These are phyloP conservation scores for Cisticola juncidis DNA, from an alignment of 2,113 vertebrate genomes.

Conservation along the genomic window DNA sequence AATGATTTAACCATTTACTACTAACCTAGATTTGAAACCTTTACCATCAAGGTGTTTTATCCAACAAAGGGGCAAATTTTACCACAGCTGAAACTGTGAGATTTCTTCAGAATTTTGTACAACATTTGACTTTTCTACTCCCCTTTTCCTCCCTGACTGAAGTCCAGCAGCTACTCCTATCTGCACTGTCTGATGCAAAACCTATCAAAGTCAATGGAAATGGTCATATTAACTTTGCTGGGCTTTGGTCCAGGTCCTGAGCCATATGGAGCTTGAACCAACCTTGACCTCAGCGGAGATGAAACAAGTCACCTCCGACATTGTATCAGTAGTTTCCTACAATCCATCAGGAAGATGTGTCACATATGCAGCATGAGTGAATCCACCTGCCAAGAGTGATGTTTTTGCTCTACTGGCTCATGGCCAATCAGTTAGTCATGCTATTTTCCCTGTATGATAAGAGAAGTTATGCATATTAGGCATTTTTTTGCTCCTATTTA, in stretches of 20 bases:
- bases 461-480: background rate
- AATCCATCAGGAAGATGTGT: slow-evolving; percentile 37
- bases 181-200: background rate
- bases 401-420: background rate
- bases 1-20: background rate
- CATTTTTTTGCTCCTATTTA: background rate
- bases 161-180: background rate
- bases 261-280: slow-evolving; percentile 21
- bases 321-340: background rate
- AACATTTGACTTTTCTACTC: background rate
- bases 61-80: background rate
- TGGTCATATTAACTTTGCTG: slow-evolving; percentile 11
- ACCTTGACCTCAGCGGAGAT: slow-evolving; percentile 35
- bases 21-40: background rate
- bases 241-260: slow-evolving; percentile 48
- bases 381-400: slow-evolving; percentile 9
- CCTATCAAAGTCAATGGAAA: slow-evolving; percentile 21
- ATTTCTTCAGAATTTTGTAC: background rate
- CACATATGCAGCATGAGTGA: slow-evolving; percentile 15
- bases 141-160: background rate
- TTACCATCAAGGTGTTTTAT: background rate
- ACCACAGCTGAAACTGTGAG: background rate
- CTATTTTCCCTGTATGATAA: background rate
- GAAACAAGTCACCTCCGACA: slow-evolving; percentile 30
- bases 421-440: slow-evolving; percentile 25